These are phyloP conservation scores for Ptilorrhoa leucosticta DNA, from an alignment of 2,113 vertebrate genomes.

Conservation along the genomic window DNA sequence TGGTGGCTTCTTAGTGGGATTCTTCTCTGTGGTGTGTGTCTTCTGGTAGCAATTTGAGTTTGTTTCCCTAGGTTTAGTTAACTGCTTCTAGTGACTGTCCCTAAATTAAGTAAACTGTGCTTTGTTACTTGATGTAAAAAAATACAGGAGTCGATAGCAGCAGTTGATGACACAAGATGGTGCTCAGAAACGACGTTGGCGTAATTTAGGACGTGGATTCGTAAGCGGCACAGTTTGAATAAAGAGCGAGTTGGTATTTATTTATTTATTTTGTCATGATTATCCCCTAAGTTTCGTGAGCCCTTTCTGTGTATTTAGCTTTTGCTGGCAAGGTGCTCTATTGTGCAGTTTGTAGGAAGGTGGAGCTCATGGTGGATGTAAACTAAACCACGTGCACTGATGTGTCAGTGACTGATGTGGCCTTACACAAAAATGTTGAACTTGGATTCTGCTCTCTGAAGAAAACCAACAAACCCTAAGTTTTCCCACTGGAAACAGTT, in stretches of 20 bases:
- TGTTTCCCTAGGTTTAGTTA: slow-evolving; percentile 64
- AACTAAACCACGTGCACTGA: neutral
- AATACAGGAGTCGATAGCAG: slow-evolving; percentile 76
- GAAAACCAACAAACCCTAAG: neutral
- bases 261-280: slow-evolving; percentile 73
- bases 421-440: neutral
- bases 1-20: slow-evolving; percentile 54
- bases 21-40: slow-evolving; percentile 35
- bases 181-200: slow-evolving; percentile 71
- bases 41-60: slow-evolving; percentile 55
- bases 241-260: slow-evolving; percentile 77
- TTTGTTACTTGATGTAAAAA: slow-evolving; percentile 78
- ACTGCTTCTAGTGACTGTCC: slow-evolving; percentile 66
- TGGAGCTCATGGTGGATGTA: neutral
- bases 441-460: neutral
- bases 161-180: slow-evolving; percentile 74
- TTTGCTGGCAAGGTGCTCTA: slow-evolving; percentile 5
- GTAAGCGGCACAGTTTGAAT: slow-evolving; percentile 77
- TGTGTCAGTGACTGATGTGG: neutral
- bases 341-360: slow-evolving; percentile 41
- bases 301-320: slow-evolving; percentile 33
- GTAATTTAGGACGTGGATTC: slow-evolving; percentile 76
- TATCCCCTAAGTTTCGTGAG: slow-evolving; percentile 56
- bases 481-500: slow-evolving; percentile 67
- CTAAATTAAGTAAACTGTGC: slow-evolving; percentile 71